Base-by-base conservation (phyloP, 2,888 invertebrate genomes). In the Drosophila austrosaltans region DNA sequence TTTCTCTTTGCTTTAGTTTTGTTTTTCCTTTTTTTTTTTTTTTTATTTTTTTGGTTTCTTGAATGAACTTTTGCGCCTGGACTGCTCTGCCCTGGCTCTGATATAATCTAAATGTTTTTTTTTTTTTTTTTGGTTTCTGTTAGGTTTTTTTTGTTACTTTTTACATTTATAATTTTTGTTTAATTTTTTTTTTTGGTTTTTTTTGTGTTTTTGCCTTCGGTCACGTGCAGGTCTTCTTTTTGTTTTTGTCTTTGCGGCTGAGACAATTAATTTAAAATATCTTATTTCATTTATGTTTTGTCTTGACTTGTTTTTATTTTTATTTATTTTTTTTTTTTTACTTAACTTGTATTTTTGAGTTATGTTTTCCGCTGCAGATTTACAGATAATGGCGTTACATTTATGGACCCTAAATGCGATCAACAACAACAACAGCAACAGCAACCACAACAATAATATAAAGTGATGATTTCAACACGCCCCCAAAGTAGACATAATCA, bases 281-380 rank as follows among this genome's bases (percentile, higher is more conserved):
- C 87, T 87, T 81, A 84, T 89, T 87, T 89, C 89, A 77, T 85
- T 78, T 87, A 71, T 80, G 72, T 78, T 73, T 39, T 30, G 62
- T 78, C 61, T 76, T 67, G 16, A 16, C 53, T 64, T 67, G 67
- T 80, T 70, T 68, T 65, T 22, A 48, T 53, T 64, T 61, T 30
- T 53, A 22, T 54, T 65, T 25, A 20, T 10, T 39, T 30, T 53
- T 40, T 59, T 39, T 53, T 69, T 64, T 76, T 53, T 71, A 66
- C 75, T 78, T 72, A 70, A 75, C 65, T 75, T 74, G 75, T 73
- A 80, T 88, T 82, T 89, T 90, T 90, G 84, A 90, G 84, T 88
- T 90, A 90, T 90, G 77, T 87, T 89, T 90, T 90, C 90, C 90
- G 90, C 81, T 88, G 75, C 78, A 79, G 90, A 90, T 90, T 87